Base-by-base conservation (phyloP, 2,888 invertebrate species). In the Osmoderma eremita region DNA sequence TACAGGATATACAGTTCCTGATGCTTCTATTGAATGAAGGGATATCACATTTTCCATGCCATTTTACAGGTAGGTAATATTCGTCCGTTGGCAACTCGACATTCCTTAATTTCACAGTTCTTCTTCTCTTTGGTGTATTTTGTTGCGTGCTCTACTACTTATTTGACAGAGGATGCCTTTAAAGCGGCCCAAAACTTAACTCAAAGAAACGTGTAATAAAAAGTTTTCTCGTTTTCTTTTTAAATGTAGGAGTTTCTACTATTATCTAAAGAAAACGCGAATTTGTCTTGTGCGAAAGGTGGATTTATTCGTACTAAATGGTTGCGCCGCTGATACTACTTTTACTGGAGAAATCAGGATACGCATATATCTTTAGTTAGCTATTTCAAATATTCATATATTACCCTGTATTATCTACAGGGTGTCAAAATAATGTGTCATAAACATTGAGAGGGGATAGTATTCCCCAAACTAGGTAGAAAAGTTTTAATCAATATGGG, bases 111-210 rank as follows among this genome's bases (percentile, higher is more conserved):
- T 30, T 30, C 30, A 51, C 24, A 15, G 6, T 51, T 30, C 30
- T 30, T 30, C 30, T 51, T 51, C 13, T 51, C 24, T 30, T 15
- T 24, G 5, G 12, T 24, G 20, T 50, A 15, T 51, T 45, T 15
- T 45, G 10, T 30, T 30, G 30, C 10, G 30, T 30, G 10, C 10
- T 30, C 10, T 30, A 30, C 8, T 51, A 51, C 24, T 30, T 30
- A 15, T 51, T 51, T 51, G 24, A 51, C 24, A 15, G 24, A 30
- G 41, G 20, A 58, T 45, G 20, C 42, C 39, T 58, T 58, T 45
- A 58, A 58, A 41, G 53, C 36, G 41, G 41, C 39, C 58, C 42
- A 58, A 58, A 45, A 18, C 58, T 58, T 58, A 58, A 42, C 30
- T 24, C 15, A 41, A 41, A 24, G 50, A 51, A 58, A 38, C 41